Evolutionary conservation across 2,888 invertebrate species (phyloP).

Genomic region (Acanthococcus lagerstroemiae): DNA sequence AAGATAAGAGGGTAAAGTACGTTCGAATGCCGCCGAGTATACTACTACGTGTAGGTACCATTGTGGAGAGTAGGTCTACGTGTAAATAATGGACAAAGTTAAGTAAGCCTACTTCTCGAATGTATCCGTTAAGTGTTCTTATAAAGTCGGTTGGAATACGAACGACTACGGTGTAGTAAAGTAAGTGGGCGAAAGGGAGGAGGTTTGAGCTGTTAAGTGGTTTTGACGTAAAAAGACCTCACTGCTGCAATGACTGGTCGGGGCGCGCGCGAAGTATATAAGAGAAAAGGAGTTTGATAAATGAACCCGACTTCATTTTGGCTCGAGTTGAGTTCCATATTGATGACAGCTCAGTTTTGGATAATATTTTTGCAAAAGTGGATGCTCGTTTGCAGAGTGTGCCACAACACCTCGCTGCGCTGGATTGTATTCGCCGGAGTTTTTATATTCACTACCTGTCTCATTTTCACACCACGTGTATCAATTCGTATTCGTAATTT

Average conservation of each 20-base stretch:
- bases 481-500: too few species aligned
- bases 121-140: constrained; percentile 18
- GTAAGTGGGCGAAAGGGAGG: not conserved
- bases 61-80: too few species aligned
- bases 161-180: not conserved
- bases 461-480: too few species aligned
- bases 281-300: constrained; percentile 13
- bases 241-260: not conserved
- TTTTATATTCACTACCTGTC: too few species aligned
- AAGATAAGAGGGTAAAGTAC: too few species aligned
- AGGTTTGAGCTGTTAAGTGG: constrained; percentile 9
- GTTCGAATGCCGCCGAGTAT: too few species aligned
- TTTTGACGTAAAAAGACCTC: constrained; percentile 10
- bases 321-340: not conserved
- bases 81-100: constrained; percentile 23
- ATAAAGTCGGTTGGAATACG: not conserved
- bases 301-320: constrained; percentile 11
- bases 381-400: too few species aligned
- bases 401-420: too few species aligned
- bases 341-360: constrained; percentile 17
- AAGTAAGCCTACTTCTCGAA: constrained; percentile 17
- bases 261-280: not conserved
- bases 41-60: too few species aligned
- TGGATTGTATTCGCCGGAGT: too few species aligned
- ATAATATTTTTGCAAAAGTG: not conserved